These are phyloP conservation scores for Medauroidea extradentata DNA, from an alignment of 1,140 invertebrate species.

Conservation along the genomic window DNA sequence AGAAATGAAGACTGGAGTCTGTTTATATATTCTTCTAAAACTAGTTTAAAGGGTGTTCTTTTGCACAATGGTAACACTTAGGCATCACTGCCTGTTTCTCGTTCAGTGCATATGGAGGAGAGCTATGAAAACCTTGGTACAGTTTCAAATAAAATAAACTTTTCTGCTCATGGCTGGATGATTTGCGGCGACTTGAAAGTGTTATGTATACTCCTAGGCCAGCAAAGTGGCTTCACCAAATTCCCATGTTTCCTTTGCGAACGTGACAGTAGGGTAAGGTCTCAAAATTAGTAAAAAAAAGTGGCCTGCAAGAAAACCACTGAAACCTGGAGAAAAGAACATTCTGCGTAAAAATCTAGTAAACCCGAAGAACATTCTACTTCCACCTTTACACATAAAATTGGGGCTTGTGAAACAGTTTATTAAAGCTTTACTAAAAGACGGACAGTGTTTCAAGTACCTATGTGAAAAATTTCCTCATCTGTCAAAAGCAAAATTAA, in stretches of 20 bases:
- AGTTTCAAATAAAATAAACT: too few species aligned
- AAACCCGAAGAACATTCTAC: constrained; percentile 23
- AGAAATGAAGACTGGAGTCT: constrained; percentile 23
- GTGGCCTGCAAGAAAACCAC: constrained; percentile 22
- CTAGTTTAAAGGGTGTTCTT: constrained; percentile 36
- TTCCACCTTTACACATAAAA: constrained; percentile 39
- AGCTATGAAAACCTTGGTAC: constrained; percentile 21
- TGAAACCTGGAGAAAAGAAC: constrained; percentile 24
- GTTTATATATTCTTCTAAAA: constrained; percentile 32
- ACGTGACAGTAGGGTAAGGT: constrained; percentile 30
- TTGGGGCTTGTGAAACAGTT: constrained; percentile 37
- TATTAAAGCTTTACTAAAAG: constrained; percentile 32
- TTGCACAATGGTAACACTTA: constrained; percentile 36
- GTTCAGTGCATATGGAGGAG: constrained; percentile 32
- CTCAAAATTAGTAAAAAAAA: constrained; percentile 23
- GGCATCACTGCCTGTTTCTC: constrained; percentile 29
- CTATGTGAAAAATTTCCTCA: constrained; percentile 19
- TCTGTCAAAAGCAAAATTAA: constrained; percentile 23
- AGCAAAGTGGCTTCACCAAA: constrained; percentile 39
- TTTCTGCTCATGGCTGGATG: too few species aligned
- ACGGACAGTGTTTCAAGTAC: constrained; percentile 20
- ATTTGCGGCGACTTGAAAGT: constrained; percentile 33
- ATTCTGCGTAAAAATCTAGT: constrained; percentile 26
- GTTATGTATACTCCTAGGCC: constrained; percentile 26
- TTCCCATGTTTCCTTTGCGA: constrained; percentile 34